These are phyloP conservation scores for Conops quadrifasciatus DNA, from an alignment of 2,888 invertebrate genomes.

Conservation along the genomic window DNA sequence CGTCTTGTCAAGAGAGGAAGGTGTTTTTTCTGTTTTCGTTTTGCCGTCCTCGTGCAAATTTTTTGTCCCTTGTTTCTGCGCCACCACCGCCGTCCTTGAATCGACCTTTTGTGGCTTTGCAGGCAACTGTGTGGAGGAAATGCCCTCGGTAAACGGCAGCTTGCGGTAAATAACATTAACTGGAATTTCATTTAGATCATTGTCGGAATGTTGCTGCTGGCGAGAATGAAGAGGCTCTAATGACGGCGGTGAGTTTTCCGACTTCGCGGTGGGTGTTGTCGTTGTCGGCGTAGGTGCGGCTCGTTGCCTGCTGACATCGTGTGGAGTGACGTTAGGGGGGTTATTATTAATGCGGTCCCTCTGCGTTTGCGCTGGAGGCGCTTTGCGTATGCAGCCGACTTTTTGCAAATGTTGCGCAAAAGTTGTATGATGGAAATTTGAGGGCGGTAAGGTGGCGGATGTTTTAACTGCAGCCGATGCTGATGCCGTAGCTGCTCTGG, in stretches of 20 bases:
- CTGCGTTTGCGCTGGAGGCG: conserved; percentile 25
- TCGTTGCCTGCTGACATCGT: not conserved
- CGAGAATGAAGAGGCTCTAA: not conserved
- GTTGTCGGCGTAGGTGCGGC: not conserved
- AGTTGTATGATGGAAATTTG: conserved; percentile 63
- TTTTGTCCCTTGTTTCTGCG: not conserved
- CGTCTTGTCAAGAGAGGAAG: not conserved
- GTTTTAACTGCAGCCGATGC: conserved; percentile 17
- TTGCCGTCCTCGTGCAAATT: conserved; percentile 7
- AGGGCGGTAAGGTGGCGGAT: conserved; percentile 55
- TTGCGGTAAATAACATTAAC: conserved; percentile 63
- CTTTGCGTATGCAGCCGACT: conserved; percentile 56
- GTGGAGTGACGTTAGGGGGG: not conserved
- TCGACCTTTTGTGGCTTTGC: not conserved
- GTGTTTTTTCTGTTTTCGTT: conserved; percentile 34
- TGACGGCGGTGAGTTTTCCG: conserved; percentile 17
- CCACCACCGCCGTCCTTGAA: conserved; percentile 10
- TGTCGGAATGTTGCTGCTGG: conserved; percentile 59
- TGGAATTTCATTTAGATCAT: conserved; percentile 61
- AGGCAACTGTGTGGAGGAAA: conserved; percentile 29
- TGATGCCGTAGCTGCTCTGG: not conserved
- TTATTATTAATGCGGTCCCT: conserved; percentile 28
- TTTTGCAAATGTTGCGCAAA: conserved; percentile 62
- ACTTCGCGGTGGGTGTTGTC: not conserved
- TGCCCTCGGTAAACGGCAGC: conserved; percentile 41